Conservation (phyloP, 2,888 invertebrate genomes). For the Chelonus formosanus region DNA sequence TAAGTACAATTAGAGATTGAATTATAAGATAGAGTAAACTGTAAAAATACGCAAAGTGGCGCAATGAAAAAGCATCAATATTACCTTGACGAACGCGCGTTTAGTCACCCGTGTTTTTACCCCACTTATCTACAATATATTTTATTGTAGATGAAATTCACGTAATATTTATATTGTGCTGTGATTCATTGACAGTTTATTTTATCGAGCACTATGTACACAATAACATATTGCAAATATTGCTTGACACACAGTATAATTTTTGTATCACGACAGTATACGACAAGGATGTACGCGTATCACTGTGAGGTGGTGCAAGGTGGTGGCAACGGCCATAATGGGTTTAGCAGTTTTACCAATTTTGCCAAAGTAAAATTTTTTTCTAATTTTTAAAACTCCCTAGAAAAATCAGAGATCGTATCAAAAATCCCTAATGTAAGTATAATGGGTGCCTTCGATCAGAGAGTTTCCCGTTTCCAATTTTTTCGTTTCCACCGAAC, state of each 20-base stretch:
- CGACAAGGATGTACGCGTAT: constrained; percentile 55
- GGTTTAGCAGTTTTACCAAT: constrained; percentile 61
- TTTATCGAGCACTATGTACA: constrained; percentile 18
- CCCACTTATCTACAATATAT: constrained; percentile 35
- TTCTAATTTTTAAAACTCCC: constrained; percentile 38
- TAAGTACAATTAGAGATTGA: too few species aligned
- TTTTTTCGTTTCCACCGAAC: too few species aligned
- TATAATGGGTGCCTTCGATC: too few species aligned
- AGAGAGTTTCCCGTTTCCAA: too few species aligned
- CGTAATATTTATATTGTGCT: neutral
- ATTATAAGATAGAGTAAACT: constrained; percentile 10
- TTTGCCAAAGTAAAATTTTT: constrained; percentile 39
- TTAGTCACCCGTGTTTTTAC: constrained; percentile 55
- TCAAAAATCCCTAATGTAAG: too few species aligned
- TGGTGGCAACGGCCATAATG: constrained; percentile 62
- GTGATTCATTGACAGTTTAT: neutral
- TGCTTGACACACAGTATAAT: constrained; percentile 16
- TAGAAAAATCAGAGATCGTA: constrained; percentile 13
- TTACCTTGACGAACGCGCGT: constrained; percentile 59
- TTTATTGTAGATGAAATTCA: neutral
- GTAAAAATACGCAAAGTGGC: constrained; percentile 53
- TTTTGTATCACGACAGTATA: constrained; percentile 44
- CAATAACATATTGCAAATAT: constrained; percentile 20
- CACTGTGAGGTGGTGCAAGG: constrained; percentile 60
- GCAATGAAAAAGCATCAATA: constrained; percentile 58